Percentiles rank a stretch among this genome's conserved stretches.
Conservation (phyloP, 2,888 invertebrate genomes). For the Zaprionus bogoriensis region DNA sequence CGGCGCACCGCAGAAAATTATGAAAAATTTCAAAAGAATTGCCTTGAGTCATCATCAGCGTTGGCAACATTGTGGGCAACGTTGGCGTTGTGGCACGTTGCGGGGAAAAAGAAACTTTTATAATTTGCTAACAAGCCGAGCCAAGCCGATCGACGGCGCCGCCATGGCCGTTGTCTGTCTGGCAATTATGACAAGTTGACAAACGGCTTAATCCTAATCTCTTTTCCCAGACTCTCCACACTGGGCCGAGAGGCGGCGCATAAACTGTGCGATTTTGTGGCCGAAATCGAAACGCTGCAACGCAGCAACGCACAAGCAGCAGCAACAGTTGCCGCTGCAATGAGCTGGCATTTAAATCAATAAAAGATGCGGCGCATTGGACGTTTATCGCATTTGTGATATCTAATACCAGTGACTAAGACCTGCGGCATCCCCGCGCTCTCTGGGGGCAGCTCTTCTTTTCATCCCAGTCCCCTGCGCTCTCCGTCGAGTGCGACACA, state of each 20-base stretch:
- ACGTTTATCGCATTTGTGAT: conserved; percentile 70
- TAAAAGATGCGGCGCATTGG: conserved; percentile 51
- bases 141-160: conserved; percentile 75
- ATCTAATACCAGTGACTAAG: conserved; percentile 64
- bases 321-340: conserved; percentile 2
- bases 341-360: conserved; percentile 71
- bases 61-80: conserved; percentile 40
- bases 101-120: conserved; percentile 59
- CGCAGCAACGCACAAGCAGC: background rate
- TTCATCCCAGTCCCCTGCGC: background rate
- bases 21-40: conserved; percentile 67
- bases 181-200: conserved; percentile 77
- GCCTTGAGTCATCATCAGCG: conserved; percentile 72
- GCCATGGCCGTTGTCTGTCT: conserved; percentile 41
- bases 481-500: conserved; percentile 67
- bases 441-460: background rate
- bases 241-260: conserved; percentile 17
- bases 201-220: conserved; percentile 78
- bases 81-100: conserved; percentile 61
- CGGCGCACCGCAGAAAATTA: conserved; percentile 55
- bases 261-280: conserved; percentile 55
- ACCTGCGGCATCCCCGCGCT: conserved; percentile 11
- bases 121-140: conserved; percentile 75
- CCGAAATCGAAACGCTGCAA: conserved; percentile 34
- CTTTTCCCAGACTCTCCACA: conserved; percentile 39